Evolutionary conservation across 2,113 vertebrate genomes (phyloP).

Genomic region (Peromyscus polionotus): DNA sequence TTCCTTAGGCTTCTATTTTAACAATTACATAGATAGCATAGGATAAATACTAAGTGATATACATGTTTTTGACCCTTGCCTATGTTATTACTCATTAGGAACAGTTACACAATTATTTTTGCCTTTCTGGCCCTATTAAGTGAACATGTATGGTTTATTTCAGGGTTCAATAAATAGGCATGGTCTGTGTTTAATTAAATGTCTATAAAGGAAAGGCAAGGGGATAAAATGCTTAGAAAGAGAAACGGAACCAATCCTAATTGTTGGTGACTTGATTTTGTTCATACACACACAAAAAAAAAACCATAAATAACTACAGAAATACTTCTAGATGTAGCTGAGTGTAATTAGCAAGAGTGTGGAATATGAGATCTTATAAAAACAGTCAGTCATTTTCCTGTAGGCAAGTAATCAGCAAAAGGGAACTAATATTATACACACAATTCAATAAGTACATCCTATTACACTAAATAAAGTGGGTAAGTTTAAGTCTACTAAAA

Average conservation of each 20-base stretch:
- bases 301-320: background rate
- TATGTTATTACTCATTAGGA: background rate
- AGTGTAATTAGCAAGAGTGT: background rate
- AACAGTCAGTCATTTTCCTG: background rate
- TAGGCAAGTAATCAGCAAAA: background rate
- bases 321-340: background rate
- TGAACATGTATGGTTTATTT: background rate
- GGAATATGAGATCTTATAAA: background rate
- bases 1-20: slow-evolving; percentile 17
- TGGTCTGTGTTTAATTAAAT: slow-evolving; percentile 36
- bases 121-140: background rate
- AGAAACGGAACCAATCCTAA: background rate
- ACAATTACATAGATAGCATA: background rate
- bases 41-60: background rate
- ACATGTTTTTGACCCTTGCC: background rate
- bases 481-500: background rate
- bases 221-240: background rate
- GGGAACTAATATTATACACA: background rate
- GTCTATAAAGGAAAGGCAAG: background rate
- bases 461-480: background rate
- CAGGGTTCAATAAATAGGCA: slow-evolving; percentile 7
- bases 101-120: background rate
- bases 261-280: background rate
- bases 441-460: background rate
- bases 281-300: slow-evolving; percentile 7